Percentiles rank a stretch among this genome's conserved stretches.
Conservation (phyloP, 2,888 invertebrate species). For the Luperina testacea region DNA sequence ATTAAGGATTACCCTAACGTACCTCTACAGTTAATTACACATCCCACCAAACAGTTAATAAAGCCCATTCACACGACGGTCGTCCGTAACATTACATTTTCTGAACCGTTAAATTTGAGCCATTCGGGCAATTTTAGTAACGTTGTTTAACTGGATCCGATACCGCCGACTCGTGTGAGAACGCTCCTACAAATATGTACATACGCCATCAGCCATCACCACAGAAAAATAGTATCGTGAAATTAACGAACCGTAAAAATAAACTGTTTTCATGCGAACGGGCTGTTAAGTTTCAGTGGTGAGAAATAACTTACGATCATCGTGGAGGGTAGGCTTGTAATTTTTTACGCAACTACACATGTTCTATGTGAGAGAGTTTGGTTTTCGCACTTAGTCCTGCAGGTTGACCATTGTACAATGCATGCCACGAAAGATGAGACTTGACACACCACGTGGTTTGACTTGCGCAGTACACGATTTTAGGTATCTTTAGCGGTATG, state of each 20-base stretch:
- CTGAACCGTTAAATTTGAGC: slow-evolving; percentile 33
- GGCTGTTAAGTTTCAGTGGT: slow-evolving; percentile 43
- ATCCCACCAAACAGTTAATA: slow-evolving; percentile 10
- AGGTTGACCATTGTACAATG: neutral
- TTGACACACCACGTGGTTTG: too few species aligned
- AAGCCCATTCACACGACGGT: slow-evolving; percentile 27
- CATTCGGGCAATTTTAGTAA: slow-evolving; percentile 22
- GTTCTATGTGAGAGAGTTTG: neutral
- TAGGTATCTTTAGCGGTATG: too few species aligned
- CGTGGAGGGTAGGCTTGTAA: slow-evolving; percentile 18
- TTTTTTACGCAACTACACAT: slow-evolving; percentile 15
- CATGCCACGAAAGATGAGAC: too few species aligned
- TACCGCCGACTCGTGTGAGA: slow-evolving; percentile 32
- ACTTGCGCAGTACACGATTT: too few species aligned
- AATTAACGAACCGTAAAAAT: slow-evolving; percentile 59
- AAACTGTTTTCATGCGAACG: slow-evolving; percentile 42
- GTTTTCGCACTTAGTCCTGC: neutral
- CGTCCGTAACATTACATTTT: slow-evolving; percentile 27
- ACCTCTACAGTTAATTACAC: slow-evolving; percentile 1
- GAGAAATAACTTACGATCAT: slow-evolving; percentile 27
- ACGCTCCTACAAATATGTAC: slow-evolving; percentile 26
- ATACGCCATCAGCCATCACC: slow-evolving; percentile 36
- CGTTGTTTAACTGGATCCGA: slow-evolving; percentile 42
- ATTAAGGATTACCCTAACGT: neutral
- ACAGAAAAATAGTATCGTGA: slow-evolving; percentile 43